A percentile compares a stretch with the other conserved stretches of the same genome.
Conservation (phyloP, 2,797 vertebrate species). For the Gorsachius magnificus region DNA sequence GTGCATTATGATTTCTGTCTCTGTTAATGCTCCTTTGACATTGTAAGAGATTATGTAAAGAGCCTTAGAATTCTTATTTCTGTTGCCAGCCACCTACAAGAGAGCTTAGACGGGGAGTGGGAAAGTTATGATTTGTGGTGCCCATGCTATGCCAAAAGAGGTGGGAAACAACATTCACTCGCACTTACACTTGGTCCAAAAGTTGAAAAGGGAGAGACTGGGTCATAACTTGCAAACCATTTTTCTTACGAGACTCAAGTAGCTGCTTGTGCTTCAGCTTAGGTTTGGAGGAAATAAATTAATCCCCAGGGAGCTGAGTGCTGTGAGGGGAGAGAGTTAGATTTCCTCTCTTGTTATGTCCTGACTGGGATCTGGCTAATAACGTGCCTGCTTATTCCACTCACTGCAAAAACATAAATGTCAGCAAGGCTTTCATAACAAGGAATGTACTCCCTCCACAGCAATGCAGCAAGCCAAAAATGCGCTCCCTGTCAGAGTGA, state of each 20-base stretch:
- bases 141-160: neutral
- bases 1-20: neutral
- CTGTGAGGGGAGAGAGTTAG: neutral
- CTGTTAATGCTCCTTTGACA: neutral
- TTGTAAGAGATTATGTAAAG: slow-evolving; percentile 2
- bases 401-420: neutral
- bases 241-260: neutral
- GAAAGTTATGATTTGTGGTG: slow-evolving; percentile 30
- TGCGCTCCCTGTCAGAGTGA: neutral
- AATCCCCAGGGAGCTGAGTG: neutral
- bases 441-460: neutral
- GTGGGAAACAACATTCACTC: neutral
- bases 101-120: neutral
- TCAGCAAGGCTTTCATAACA: neutral
- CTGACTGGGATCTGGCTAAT: neutral
- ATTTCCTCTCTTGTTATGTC: neutral
- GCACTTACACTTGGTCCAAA: neutral
- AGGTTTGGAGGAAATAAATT: neutral
- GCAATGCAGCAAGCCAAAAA: neutral
- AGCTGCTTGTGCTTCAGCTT: slow-evolving; percentile 3
- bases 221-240: neutral
- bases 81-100: neutral
- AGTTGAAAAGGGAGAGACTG: neutral
- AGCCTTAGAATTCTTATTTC: slow-evolving; percentile 5
- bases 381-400: neutral